phyloP scores from a whole-genome alignment of 2,113 vertebrate species.

The Bubalus kerabau region DNA sequence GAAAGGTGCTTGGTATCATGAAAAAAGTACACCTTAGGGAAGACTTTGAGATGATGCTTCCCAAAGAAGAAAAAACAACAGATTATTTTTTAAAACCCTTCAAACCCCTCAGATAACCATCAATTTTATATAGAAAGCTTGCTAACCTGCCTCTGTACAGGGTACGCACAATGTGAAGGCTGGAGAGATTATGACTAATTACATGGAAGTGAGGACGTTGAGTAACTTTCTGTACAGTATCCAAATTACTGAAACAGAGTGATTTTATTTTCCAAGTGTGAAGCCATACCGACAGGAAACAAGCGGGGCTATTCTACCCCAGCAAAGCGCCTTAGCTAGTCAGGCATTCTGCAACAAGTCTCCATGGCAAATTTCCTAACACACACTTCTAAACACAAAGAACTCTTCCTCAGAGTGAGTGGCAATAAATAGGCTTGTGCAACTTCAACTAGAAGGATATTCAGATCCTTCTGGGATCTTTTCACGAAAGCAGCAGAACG shows the following conservation, averaged over 20 bases:
- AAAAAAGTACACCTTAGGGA: neutral
- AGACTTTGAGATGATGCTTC: neutral
- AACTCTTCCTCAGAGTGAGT: conserved; percentile 37
- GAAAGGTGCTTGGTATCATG: neutral
- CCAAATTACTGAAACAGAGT: conserved; percentile 62
- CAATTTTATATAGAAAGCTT: neutral
- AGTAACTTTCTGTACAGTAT: conserved; percentile 62
- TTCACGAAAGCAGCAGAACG: neutral
- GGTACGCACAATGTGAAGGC: neutral
- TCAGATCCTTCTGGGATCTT: neutral
- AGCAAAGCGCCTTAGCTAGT: conserved; percentile 46
- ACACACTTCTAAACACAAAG: conserved; percentile 64
- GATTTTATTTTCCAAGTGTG: conserved; percentile 67
- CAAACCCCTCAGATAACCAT: conserved; percentile 19
- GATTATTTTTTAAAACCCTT: conserved; percentile 3
- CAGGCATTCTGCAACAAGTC: conserved; percentile 60
- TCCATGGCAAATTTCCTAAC: conserved; percentile 71
- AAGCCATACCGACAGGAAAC: conserved; percentile 68
- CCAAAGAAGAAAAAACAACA: neutral
- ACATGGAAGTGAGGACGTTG: conserved; percentile 48
- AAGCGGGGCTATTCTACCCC: conserved; percentile 45
- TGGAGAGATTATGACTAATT: conserved; percentile 59
- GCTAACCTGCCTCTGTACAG: neutral
- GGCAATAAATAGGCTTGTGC: conserved; percentile 20
- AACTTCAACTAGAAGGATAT: neutral